These are phyloP conservation scores for Hyphantria cunea DNA, from an alignment of 1,140 invertebrate genomes.

Conservation along the genomic window DNA sequence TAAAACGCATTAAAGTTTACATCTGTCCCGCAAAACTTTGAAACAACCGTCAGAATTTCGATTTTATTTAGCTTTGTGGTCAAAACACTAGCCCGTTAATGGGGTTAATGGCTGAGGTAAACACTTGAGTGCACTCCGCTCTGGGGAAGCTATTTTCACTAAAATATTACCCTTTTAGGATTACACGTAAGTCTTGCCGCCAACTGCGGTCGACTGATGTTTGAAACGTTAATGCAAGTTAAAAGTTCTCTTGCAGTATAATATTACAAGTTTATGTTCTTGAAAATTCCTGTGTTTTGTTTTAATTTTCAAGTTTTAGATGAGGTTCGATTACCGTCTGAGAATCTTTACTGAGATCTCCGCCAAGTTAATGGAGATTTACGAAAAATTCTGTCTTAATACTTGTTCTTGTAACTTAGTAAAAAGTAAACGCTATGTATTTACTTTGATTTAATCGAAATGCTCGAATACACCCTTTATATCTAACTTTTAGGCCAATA, in stretches of 20 bases:
- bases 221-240: constrained; percentile 42
- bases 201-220: constrained; percentile 46
- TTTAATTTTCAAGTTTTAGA: too few relatives aligned
- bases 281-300: too few relatives aligned
- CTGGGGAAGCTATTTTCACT: constrained; percentile 54
- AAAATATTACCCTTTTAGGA: constrained; percentile 73
- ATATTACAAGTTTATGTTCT: background rate
- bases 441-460: too few relatives aligned
- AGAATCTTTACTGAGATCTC: too few relatives aligned
- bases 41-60: background rate
- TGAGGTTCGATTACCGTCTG: too few relatives aligned
- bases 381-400: too few relatives aligned
- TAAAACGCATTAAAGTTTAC: background rate
- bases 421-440: too few relatives aligned
- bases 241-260: background rate
- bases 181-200: constrained; percentile 48
- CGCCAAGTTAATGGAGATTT: too few relatives aligned
- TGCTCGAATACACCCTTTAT: too few relatives aligned
- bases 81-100: constrained; percentile 59
- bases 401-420: too few relatives aligned
- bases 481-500: too few relatives aligned
- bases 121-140: constrained; percentile 59
- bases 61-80: constrained; percentile 43
- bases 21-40: background rate
- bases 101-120: constrained; percentile 62